Conservation (phyloP, 92 coral and sea anemone genomes). For the Galaxea fascicularis region DNA sequence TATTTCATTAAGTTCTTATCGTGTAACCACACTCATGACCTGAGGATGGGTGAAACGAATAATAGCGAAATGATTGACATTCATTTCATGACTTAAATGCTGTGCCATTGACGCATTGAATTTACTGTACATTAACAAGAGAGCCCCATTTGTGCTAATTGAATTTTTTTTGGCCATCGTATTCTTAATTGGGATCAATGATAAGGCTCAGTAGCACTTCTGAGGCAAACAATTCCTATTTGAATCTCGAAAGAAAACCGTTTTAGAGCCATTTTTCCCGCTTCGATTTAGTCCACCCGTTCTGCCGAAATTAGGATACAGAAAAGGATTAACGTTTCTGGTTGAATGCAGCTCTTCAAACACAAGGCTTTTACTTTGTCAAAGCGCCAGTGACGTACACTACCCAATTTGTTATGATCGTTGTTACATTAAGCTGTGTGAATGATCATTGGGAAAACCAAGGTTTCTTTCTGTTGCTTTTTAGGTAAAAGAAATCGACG, state of each 20-base stretch:
- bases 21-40: background rate
- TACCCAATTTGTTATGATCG: slow-evolving; percentile 5
- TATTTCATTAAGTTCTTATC: background rate
- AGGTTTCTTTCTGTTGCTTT: slow-evolving; percentile 17
- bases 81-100: background rate
- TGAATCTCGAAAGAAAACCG: background rate
- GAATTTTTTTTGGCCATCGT: slow-evolving; percentile 14
- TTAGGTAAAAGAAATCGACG: slow-evolving; percentile 13
- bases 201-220: background rate
- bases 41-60: background rate
- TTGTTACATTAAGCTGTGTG: background rate
- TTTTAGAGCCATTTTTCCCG: background rate
- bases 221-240: background rate
- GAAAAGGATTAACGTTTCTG: slow-evolving; percentile 20
- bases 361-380: slow-evolving; percentile 33
- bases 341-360: slow-evolving; percentile 35
- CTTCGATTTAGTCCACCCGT: background rate
- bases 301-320: slow-evolving; percentile 32
- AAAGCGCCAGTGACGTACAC: slow-evolving; percentile 40
- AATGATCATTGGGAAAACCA: background rate
- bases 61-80: background rate
- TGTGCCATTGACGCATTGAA: slow-evolving; percentile 7
- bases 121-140: slow-evolving; percentile 22
- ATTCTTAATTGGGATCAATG: background rate
- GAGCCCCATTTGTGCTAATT: slow-evolving; percentile 15